Base-by-base conservation (phyloP, 2,797 vertebrate genomes). In the Eutrigla gurnardus region DNA sequence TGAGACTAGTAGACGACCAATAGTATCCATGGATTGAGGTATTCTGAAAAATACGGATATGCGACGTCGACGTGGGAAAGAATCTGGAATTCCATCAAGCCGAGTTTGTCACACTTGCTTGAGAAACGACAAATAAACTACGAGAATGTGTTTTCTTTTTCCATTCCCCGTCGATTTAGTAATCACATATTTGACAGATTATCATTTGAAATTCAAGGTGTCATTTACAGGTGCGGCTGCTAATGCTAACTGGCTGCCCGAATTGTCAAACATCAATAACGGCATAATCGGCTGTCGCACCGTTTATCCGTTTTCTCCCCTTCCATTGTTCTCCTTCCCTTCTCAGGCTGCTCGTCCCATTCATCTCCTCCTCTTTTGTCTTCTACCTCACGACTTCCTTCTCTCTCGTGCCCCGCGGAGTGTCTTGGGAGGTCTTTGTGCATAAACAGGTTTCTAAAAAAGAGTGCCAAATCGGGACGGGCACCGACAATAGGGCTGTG, bases 391-490 rank as follows among this genome's bases (percentile, higher is more conserved):
- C 70, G 57, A 58, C 65, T 37, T 60, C 49, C 7, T 37, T 49
- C 60, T 25, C 73, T 65, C 67, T 53, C 65, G 42, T 65, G 86
- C 73, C 86, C 75, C 18, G 77, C 72, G 78, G 81, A 66, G 10
- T 35, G 72, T 85, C 78, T 83, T 62, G 36, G 53, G 79, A 88
- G 77, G 55, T 64, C 50, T 69, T 15, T 60, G 73, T 77, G 76
- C 80, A 82, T 79, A 86, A 90, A 86, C 87, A 85, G 75, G 75
- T 71, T 87, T 87, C 49, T 75, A 74, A 81, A 86, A 25, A 88
- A 74, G 84, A 85, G 83, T 63, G 75, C 45, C 55, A 55, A 83
- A 80, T 65, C 82, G 69, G 57, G 45, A 72, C 62, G 14, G 77
- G 65, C 70, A 84, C 72, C 69, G 85, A 87, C 77, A 85, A 84